Evolutionary conservation across 2,888 invertebrate genomes (phyloP).

Genomic region (Exephanes ischioxanthus): DNA sequence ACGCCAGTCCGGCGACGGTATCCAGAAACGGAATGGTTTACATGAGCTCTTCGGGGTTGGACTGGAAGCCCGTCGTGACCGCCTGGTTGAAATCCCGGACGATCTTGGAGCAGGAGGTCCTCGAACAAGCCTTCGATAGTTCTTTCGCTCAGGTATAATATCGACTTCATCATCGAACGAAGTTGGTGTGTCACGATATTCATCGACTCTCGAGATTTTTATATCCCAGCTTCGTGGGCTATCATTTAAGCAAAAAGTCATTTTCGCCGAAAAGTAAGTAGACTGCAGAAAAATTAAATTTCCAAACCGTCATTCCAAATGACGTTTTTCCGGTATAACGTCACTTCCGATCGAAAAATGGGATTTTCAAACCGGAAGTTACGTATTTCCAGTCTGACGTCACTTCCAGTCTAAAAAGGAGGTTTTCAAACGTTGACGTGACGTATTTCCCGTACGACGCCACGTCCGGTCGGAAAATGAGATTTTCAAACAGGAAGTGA

Average conservation of each 20-base stretch:
- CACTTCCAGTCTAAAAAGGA: too few relatives aligned
- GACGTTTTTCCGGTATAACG: too few relatives aligned
- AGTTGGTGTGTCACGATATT: background rate
- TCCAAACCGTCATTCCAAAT: background rate
- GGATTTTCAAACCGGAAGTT: too few relatives aligned
- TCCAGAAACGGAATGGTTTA: conserved; percentile 97
- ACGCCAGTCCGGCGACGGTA: conserved; percentile 98
- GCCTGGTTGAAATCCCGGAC: conserved; percentile 92
- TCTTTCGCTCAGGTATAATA: conserved; percentile 86
- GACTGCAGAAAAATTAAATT: too few relatives aligned
- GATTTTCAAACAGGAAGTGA: too few relatives aligned
- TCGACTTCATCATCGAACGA: background rate
- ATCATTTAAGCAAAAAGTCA: background rate
- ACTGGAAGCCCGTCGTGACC: conserved; percentile 95
- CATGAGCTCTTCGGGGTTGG: conserved; percentile 98
- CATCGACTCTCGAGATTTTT: too few relatives aligned
- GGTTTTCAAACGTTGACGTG: too few relatives aligned
- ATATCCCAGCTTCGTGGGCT: background rate
- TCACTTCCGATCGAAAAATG: too few relatives aligned
- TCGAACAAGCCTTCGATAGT: conserved; percentile 85
- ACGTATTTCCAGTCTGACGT: too few relatives aligned
- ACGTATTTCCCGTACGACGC: too few relatives aligned
- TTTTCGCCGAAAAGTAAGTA: background rate
- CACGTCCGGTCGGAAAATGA: too few relatives aligned
- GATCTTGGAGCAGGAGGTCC: conserved; percentile 87